These are phyloP conservation scores for zebrafish (Danio rerio) DNA, from an alignment of 2,113 vertebrate species.

Conservation along the genomic window DNA sequence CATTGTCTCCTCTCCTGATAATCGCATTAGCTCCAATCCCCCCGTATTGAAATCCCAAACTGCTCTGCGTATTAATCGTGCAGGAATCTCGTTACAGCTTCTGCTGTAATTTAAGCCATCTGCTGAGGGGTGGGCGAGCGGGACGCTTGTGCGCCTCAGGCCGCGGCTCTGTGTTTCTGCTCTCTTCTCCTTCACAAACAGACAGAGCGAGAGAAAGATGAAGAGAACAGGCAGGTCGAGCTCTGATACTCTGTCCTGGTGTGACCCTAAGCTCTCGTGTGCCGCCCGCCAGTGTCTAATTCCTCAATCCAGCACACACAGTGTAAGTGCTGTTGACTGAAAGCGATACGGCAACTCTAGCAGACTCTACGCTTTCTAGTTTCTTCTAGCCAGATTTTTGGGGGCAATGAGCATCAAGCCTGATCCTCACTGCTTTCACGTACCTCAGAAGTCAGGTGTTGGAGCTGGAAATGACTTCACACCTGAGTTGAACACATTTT, in stretches of 20 bases:
- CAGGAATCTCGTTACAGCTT: slow-evolving; percentile 78
- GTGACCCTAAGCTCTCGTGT: slow-evolving; percentile 8
- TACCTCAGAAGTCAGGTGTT: no score
- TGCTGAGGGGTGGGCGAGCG: slow-evolving; percentile 61
- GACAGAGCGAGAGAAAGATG: background rate
- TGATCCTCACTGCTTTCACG: background rate
- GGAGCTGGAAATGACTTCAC: no score
- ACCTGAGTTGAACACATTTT: no score
- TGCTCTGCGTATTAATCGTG: slow-evolving; percentile 77
- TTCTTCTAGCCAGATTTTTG: background rate
- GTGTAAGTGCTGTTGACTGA: slow-evolving; percentile 8
- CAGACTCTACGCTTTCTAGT: background rate
- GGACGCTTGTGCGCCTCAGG: slow-evolving; percentile 50
- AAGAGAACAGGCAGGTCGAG: slow-evolving; percentile 9
- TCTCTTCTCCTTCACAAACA: background rate
- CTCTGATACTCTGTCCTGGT: slow-evolving; percentile 6
- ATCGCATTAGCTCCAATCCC: slow-evolving; percentile 77
- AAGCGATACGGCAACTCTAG: background rate
- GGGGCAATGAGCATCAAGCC: background rate
- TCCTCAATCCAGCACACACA: slow-evolving; percentile 19
- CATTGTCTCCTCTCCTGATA: slow-evolving; percentile 58
- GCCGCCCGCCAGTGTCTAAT: background rate
- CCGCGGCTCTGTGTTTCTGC: slow-evolving; percentile 47
- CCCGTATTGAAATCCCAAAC: slow-evolving; percentile 79
- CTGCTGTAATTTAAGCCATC: slow-evolving; percentile 80